A percentile compares a stretch with the other conserved stretches of the same genome.
These are phyloP conservation scores for Terebella lapidaria DNA, from an alignment of 2,888 invertebrate species.

Conservation along the genomic window DNA sequence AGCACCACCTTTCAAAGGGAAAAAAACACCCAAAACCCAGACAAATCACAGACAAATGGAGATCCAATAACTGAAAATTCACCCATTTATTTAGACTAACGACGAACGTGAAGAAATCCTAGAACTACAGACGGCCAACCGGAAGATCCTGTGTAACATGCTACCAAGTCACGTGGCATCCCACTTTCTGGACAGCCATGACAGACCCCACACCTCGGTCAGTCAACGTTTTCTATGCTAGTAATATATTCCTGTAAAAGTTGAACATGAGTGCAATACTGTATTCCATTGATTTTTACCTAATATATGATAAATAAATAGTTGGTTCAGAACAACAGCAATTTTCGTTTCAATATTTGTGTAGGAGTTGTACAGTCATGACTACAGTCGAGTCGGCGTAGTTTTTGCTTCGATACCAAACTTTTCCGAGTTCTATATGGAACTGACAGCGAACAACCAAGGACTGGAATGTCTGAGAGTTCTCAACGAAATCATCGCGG, in stretches of 20 bases:
- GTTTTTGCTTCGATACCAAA: slow-evolving; percentile 90
- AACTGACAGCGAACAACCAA: slow-evolving; percentile 86
- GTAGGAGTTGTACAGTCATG: slow-evolving; percentile 87
- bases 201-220: no score
- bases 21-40: no score
- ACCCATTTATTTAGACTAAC: no score
- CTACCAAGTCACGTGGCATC: slow-evolving; percentile 87
- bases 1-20: no score
- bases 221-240: no score
- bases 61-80: no score
- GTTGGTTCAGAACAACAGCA: no score
- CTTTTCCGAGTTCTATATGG: slow-evolving; percentile 90
- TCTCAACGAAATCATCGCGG: slow-evolving; percentile 86
- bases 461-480: slow-evolving; percentile 82
- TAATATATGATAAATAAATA: no score
- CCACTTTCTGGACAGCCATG: slow-evolving; percentile 85
- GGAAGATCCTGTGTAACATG: slow-evolving; percentile 78
- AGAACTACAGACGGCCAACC: slow-evolving; percentile 80
- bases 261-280: no score
- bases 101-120: slow-evolving; percentile 91
- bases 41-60: no score
- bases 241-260: no score
- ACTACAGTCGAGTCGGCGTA: slow-evolving; percentile 83
- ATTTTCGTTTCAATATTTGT: not conserved
- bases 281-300: no score